Percentiles rank a stretch among this genome's conserved stretches.
Conservation (phyloP, 2,797 vertebrate species). For the Acanthiza pusilla region DNA sequence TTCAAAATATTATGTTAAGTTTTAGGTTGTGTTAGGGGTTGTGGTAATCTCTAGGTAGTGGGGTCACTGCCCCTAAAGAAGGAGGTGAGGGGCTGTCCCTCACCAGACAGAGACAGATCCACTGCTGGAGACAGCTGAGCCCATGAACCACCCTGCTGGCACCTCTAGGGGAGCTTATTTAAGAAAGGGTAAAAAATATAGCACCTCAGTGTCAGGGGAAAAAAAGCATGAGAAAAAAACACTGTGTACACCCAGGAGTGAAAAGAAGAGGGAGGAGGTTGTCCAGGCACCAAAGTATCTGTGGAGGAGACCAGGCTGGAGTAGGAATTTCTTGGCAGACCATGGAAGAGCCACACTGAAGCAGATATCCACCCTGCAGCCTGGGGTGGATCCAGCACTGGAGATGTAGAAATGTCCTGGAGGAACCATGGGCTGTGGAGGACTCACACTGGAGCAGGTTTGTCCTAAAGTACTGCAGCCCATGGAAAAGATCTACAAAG, state of each 20-base stretch:
- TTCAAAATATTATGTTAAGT: background rate
- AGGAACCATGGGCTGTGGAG: background rate
- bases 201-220: background rate
- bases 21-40: background rate
- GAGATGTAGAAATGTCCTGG: background rate
- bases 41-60: background rate
- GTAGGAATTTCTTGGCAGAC: background rate
- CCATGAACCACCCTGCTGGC: background rate
- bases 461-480: background rate
- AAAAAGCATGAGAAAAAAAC: background rate
- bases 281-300: background rate
- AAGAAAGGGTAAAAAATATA: background rate
- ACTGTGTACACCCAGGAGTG: background rate
- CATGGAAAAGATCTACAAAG: background rate
- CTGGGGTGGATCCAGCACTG: background rate
- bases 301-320: background rate
- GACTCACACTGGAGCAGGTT: background rate
- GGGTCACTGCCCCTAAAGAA: background rate
- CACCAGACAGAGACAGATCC: background rate
- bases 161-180: background rate
- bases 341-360: fast-evolving
- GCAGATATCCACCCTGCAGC: background rate
- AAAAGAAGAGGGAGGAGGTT: background rate
- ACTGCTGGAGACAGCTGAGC: background rate
- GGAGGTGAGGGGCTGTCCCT: fast-evolving